Conservation (phyloP, 1,140 invertebrate species). For the Drosophila nigrodunni region DNA sequence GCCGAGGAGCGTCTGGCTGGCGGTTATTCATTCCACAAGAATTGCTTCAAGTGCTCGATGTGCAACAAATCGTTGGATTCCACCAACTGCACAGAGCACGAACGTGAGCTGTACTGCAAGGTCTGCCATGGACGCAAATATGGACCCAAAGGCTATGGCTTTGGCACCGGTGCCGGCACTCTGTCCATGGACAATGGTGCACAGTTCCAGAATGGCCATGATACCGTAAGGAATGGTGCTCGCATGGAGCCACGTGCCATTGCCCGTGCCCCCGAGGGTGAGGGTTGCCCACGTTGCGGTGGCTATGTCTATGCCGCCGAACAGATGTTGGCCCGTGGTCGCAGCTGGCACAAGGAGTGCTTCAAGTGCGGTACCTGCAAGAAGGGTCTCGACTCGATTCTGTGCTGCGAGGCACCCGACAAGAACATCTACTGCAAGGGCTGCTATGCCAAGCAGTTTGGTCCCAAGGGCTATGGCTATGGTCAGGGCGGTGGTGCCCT, state of each 20-base stretch:
- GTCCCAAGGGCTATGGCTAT: conserved; percentile 97
- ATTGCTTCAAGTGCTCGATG: conserved; percentile 99
- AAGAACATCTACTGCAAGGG: conserved; percentile 99
- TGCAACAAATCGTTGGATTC: conserved; percentile 99
- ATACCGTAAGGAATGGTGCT: conserved; percentile 71
- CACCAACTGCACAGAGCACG: conserved; percentile 98
- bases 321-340: conserved; percentile 95
- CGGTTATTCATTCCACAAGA: conserved; percentile 99
- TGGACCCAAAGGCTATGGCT: conserved; percentile 98
- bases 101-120: conserved; percentile 98
- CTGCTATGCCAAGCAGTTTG: conserved; percentile 97
- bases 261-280: conserved; percentile 93
- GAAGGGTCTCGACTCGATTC: conserved; percentile 98
- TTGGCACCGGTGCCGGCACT: conserved; percentile 98
- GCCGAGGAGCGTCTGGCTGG: conserved; percentile 99
- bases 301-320: conserved; percentile 97
- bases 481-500: conserved; percentile 95
- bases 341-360: conserved; percentile 97
- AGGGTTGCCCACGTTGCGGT: conserved; percentile 95
- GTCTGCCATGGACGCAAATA: conserved; percentile 98
- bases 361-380: conserved; percentile 97
- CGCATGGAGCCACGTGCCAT: conserved; percentile 89
- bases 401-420: conserved; percentile 97
- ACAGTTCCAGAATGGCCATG: conserved; percentile 88
- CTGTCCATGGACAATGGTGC: conserved; percentile 98